Percentiles rank a stretch among this genome's conserved stretches.
Evolutionary conservation across 2,797 vertebrate species (phyloP).

Genomic region (Corythornis leucogaster): DNA sequence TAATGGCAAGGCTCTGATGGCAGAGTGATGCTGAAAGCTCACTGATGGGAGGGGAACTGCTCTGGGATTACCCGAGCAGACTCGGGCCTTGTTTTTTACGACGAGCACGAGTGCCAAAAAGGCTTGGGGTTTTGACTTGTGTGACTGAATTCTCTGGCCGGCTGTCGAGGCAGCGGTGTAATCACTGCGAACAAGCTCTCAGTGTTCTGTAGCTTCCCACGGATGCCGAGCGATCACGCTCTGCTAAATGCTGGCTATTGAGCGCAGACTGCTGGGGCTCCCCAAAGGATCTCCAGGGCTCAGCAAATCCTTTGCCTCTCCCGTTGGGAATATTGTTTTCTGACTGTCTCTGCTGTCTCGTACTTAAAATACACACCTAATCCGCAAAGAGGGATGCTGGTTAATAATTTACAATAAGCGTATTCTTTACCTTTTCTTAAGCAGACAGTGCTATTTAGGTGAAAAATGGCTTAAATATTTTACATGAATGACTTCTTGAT

Average conservation of each 20-base stretch:
- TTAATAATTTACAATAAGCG: constrained; percentile 33
- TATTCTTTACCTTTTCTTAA: not conserved
- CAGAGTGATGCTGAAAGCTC: not conserved
- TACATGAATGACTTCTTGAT: not conserved
- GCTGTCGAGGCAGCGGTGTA: not conserved
- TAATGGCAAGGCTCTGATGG: not conserved
- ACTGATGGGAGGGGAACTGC: not conserved
- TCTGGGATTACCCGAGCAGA: not conserved
- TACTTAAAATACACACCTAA: constrained; percentile 11
- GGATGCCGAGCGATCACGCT: not conserved
- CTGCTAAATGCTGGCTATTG: constrained; percentile 66
- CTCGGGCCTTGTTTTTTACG: not conserved
- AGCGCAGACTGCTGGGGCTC: not conserved
- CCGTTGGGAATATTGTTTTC: constrained; percentile 51
- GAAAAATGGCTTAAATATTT: constrained; percentile 43
- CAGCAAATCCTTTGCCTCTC: not conserved
- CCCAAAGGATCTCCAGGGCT: constrained; percentile 16
- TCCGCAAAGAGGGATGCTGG: not conserved
- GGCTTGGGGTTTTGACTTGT: constrained; percentile 40
- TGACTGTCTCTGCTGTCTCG: not conserved
- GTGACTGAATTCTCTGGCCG: constrained; percentile 44
- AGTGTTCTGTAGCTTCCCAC: constrained; percentile 50
- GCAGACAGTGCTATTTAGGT: constrained; percentile 4
- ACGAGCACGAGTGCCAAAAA: not conserved
- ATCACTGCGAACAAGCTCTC: not conserved